These are phyloP conservation scores for Aphidoletes aphidimyza DNA, from an alignment of 2,888 invertebrate species.

Conservation along the genomic window DNA sequence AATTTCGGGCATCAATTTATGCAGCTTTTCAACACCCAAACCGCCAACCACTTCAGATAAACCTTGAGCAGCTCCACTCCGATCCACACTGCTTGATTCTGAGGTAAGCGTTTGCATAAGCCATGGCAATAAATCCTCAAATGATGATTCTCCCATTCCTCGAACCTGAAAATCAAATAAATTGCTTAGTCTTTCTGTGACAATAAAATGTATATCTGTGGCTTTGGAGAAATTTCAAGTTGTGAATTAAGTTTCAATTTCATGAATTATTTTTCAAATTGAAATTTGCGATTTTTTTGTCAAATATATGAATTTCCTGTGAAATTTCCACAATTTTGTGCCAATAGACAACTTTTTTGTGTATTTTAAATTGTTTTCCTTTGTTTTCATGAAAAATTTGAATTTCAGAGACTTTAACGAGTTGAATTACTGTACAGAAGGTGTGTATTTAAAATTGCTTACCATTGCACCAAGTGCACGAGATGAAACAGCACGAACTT, in stretches of 20 bases:
- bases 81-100: constrained; percentile 93
- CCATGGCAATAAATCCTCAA: constrained; percentile 97
- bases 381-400: too few relatives aligned
- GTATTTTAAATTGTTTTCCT: too few relatives aligned
- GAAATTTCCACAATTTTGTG: too few relatives aligned
- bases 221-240: too few relatives aligned
- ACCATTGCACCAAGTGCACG: constrained; percentile 98
- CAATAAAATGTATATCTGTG: too few relatives aligned
- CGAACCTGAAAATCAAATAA: constrained; percentile 52
- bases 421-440: too few relatives aligned
- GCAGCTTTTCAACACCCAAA: constrained; percentile 92
- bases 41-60: constrained; percentile 98
- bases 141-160: constrained; percentile 96
- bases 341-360: too few relatives aligned
- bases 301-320: too few relatives aligned
- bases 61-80: constrained; percentile 95
- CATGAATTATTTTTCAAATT: too few relatives aligned
- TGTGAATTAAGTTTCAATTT: too few relatives aligned
- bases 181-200: neutral
- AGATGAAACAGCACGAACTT: constrained; percentile 95
- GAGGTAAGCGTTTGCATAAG: constrained; percentile 97
- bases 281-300: too few relatives aligned
- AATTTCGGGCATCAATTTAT: constrained; percentile 96
- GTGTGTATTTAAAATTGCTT: constrained; percentile 67
- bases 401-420: too few relatives aligned